Percentiles rank a stretch among this genome's conserved stretches.
phyloP scores from a whole-genome alignment of 1,140 invertebrate species.

The Aporrectodea caliginosa region DNA sequence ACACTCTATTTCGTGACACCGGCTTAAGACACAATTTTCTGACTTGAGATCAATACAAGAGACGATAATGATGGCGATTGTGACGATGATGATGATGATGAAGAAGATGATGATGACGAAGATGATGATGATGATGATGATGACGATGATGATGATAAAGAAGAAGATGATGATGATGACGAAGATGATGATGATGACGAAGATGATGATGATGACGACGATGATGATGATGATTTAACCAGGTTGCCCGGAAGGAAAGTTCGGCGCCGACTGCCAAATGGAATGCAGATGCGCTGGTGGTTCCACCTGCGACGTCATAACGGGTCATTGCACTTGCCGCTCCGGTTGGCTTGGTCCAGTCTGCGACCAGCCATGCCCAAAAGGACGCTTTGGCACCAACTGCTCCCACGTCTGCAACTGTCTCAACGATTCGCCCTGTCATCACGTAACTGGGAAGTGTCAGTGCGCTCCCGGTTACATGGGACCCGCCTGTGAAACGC shows the following conservation, averaged over 20 bases:
- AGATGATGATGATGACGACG: too few species aligned
- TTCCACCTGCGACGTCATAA: conserved; percentile 47
- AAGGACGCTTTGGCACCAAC: conserved; percentile 39
- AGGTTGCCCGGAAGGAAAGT: conserved; percentile 54
- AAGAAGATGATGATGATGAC: too few species aligned
- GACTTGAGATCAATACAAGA: background rate
- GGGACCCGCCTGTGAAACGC: background rate
- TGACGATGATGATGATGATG: too few species aligned
- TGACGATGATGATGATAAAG: too few species aligned
- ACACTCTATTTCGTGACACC: too few species aligned
- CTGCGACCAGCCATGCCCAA: conserved; percentile 67
- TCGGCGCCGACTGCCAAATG: conserved; percentile 64
- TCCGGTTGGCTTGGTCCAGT: conserved; percentile 65
- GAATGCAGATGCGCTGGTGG: conserved; percentile 71
- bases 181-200: too few species aligned
- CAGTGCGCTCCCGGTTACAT: background rate
- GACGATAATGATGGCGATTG: background rate
- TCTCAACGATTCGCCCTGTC: conserved; percentile 11
- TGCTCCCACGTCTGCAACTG: conserved; percentile 43
- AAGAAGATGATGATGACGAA: too few species aligned
- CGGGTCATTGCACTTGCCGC: conserved; percentile 52
- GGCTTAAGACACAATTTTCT: too few species aligned
- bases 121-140: too few species aligned
- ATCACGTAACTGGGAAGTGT: conserved; percentile 14
- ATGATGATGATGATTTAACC: too few species aligned